Conservation (phyloP, 30 jellyfish, hydroid and myxozoan genomes). For the Haliclystus octoradiatus region DNA sequence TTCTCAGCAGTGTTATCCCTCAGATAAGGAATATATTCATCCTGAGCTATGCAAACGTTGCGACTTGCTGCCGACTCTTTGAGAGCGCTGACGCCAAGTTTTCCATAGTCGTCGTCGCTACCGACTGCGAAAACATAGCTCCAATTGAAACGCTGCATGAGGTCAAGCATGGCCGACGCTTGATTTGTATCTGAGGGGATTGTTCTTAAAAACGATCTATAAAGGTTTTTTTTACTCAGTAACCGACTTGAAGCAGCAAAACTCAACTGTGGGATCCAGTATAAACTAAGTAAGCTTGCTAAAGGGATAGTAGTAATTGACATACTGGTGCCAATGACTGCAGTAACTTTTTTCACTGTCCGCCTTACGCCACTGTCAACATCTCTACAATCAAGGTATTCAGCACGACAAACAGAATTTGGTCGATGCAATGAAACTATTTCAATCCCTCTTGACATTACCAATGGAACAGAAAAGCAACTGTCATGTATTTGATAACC, state of each 20-base stretch:
- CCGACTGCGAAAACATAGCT: conserved; percentile 73
- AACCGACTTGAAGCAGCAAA: conserved; percentile 79
- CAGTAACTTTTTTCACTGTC: conserved; percentile 23
- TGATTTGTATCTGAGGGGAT: conserved; percentile 85
- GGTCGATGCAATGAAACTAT: conserved; percentile 71
- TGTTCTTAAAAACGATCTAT: conserved; percentile 78
- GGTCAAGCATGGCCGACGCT: conserved; percentile 68
- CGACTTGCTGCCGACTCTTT: conserved; percentile 49
- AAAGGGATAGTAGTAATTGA: conserved; percentile 71
- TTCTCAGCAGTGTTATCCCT: conserved; percentile 21
- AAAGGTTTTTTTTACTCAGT: conserved; percentile 51
- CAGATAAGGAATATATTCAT: conserved; percentile 61
- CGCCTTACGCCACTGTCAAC: conserved; percentile 8
- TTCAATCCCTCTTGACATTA: conserved; percentile 92
- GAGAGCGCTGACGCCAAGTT: conserved; percentile 59
- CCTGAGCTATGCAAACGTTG: conserved; percentile 58
- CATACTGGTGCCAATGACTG: conserved; percentile 70
- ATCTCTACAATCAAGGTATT: conserved; percentile 45
- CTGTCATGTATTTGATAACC: conserved; percentile 82
- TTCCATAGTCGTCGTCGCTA: conserved; percentile 89
- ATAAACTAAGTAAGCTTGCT: conserved; percentile 69
- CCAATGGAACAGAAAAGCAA: conserved; percentile 46
- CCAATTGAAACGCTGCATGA: conserved; percentile 64
- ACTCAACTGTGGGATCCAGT: conserved; percentile 71
- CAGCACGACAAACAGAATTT: conserved; percentile 80